phyloP scores from a whole-genome alignment of 2,113 vertebrate species.

The Carettochelys insculpta region DNA sequence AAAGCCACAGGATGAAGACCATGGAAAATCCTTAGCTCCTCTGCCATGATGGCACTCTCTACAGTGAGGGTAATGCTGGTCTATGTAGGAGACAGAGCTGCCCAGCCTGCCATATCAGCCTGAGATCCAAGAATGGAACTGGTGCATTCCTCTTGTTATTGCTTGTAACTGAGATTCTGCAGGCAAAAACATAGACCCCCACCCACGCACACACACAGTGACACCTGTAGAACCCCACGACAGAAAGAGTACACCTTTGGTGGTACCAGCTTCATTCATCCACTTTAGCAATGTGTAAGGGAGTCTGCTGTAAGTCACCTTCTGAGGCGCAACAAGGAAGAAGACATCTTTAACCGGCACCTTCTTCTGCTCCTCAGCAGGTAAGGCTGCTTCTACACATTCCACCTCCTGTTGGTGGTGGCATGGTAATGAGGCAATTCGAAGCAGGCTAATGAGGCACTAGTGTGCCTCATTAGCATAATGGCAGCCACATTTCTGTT shows the following conservation, averaged over 20 bases:
- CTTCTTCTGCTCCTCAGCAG: neutral
- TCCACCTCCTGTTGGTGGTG: no score
- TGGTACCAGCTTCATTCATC: neutral
- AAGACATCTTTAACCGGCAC: neutral
- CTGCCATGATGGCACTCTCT: neutral
- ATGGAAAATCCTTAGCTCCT: neutral
- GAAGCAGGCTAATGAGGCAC: no score
- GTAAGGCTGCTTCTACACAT: no score
- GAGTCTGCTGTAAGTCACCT: fast-evolving
- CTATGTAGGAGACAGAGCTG: neutral
- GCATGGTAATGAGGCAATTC: no score
- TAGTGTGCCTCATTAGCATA: no score
- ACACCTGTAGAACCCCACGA: neutral
- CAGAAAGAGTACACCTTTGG: neutral
- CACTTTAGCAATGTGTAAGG: fast-evolving
- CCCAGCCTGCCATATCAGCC: neutral
- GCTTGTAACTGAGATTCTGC: neutral
- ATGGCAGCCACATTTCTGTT: no score
- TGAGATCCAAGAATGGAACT: neutral
- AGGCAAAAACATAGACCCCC: neutral
- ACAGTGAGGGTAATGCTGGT: neutral
- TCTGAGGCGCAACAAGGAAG: neutral
- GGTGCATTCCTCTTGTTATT: fast-evolving
- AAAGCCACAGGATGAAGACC: neutral
- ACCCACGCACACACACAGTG: no score